These are phyloP conservation scores for Eidolon helvum DNA, from an alignment of 2,113 vertebrate species.

Conservation along the genomic window DNA sequence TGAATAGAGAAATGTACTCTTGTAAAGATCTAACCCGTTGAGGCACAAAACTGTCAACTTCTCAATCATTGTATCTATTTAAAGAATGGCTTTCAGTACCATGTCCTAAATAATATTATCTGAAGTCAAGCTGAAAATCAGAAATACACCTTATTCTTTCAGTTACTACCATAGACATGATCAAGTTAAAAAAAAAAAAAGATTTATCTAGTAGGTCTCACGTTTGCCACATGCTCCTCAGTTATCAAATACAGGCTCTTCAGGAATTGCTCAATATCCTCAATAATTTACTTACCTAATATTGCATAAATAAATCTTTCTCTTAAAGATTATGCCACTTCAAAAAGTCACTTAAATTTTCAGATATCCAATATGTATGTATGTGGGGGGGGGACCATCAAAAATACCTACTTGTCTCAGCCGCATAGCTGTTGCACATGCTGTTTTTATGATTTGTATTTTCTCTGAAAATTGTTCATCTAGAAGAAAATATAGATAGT, in stretches of 20 bases:
- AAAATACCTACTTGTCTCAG: not conserved
- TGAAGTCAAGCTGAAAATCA: constrained; percentile 28
- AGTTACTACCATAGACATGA: not conserved
- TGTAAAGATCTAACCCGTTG: not conserved
- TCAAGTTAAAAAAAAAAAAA: not conserved
- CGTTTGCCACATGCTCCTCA: not conserved
- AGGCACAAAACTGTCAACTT: not conserved
- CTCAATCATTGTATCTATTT: not conserved
- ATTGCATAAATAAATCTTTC: not conserved
- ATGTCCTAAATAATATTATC: not conserved
- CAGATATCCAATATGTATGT: not conserved
- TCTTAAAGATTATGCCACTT: not conserved
- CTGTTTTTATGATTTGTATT: not conserved
- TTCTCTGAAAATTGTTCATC: constrained; percentile 12
- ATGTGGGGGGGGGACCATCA: no score
- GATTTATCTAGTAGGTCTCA: not conserved
- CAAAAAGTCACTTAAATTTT: not conserved
- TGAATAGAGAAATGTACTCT: not conserved
- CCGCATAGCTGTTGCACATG: not conserved
- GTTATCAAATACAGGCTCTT: not conserved
- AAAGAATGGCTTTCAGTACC: not conserved
- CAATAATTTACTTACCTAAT: not conserved
- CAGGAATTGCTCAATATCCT: not conserved
- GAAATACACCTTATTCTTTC: not conserved
- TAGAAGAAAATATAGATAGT: not conserved